Percentiles rank a stretch among this genome's conserved stretches.
Evolutionary conservation across 2,888 invertebrate species (phyloP).

Genomic region (Trisateles emortualis): DNA sequence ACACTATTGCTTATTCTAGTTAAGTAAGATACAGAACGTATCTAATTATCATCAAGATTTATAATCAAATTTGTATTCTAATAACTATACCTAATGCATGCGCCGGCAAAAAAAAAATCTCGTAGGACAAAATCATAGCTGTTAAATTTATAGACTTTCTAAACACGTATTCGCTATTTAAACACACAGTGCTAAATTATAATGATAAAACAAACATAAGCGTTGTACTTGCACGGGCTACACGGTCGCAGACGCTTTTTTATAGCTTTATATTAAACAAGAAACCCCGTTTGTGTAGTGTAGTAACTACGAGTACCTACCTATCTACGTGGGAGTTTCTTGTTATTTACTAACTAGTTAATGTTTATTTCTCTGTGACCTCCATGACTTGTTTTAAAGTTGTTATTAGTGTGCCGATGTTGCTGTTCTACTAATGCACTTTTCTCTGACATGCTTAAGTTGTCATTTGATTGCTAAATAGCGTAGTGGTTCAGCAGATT

Average conservation of each 20-base stretch:
- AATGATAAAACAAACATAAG: slow-evolving; percentile 28
- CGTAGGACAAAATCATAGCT: background rate
- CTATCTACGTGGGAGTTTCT: slow-evolving; percentile 10
- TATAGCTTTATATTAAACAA: slow-evolving; percentile 8
- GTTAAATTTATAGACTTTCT: slow-evolving; percentile 14
- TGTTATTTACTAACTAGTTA: slow-evolving; percentile 2
- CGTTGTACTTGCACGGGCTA: slow-evolving; percentile 16
- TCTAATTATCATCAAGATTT: no score
- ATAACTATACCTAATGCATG: background rate
- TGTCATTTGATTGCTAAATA: background rate
- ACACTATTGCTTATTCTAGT: no score
- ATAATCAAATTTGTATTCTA: background rate
- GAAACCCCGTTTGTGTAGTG: slow-evolving; percentile 1
- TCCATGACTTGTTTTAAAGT: slow-evolving; percentile 2
- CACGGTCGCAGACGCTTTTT: slow-evolving; percentile 26
- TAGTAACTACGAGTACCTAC: no score
- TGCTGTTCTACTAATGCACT: slow-evolving; percentile 9
- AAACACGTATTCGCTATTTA: slow-evolving; percentile 22
- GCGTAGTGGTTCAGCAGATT: no score
- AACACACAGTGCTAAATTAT: slow-evolving; percentile 30
- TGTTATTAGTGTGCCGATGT: slow-evolving; percentile 18
- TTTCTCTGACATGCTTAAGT: background rate
- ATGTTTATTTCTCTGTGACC: slow-evolving; percentile 14
- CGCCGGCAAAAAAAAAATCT: background rate
- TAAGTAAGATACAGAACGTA: no score